A percentile compares a stretch with the other conserved stretches of the same genome.
phyloP scores from a whole-genome alignment of 2,888 invertebrate genomes.

The Belgica antarctica region DNA sequence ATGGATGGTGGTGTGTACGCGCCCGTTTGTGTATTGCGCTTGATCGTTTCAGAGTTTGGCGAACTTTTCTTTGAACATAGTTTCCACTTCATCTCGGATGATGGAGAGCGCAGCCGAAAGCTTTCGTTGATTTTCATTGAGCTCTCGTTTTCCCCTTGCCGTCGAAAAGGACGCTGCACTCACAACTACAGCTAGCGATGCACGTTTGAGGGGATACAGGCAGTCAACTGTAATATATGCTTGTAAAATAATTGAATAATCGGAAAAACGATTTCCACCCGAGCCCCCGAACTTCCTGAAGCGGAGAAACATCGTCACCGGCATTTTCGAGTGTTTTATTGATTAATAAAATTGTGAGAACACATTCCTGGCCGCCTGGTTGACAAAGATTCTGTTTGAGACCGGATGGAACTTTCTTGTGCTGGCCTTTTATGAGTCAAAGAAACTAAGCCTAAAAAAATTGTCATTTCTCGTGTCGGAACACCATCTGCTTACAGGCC shows the following conservation, averaged over 20 bases:
- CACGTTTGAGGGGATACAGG: neutral
- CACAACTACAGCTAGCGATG: neutral
- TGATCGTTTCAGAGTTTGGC: neutral
- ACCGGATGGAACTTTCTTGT: neutral
- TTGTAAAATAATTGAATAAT: too few relatives aligned
- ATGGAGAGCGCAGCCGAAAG: too few relatives aligned
- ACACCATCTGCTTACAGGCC: neutral
- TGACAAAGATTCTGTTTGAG: slow-evolving; percentile 28
- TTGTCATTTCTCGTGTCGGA: too few relatives aligned
- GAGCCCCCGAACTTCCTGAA: slow-evolving; percentile 9
- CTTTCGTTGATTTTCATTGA: slow-evolving; percentile 2
- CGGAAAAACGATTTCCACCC: neutral
- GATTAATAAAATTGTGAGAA: neutral
- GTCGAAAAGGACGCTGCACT: neutral
- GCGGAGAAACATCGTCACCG: slow-evolving; percentile 22
- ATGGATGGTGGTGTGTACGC: slow-evolving; percentile 9
- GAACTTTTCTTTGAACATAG: neutral
- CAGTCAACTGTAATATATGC: too few relatives aligned
- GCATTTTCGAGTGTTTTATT: neutral
- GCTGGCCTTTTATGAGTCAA: too few relatives aligned
- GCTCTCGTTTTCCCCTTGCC: neutral
- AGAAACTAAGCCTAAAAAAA: neutral
- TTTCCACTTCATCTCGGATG: slow-evolving; percentile 8
- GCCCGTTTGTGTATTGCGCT: neutral
- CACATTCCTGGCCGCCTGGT: slow-evolving; percentile 23